Percentiles rank a stretch among this genome's conserved stretches.
phyloP scores from a whole-genome alignment of 2,888 invertebrate species.

The Apamea sordens region DNA sequence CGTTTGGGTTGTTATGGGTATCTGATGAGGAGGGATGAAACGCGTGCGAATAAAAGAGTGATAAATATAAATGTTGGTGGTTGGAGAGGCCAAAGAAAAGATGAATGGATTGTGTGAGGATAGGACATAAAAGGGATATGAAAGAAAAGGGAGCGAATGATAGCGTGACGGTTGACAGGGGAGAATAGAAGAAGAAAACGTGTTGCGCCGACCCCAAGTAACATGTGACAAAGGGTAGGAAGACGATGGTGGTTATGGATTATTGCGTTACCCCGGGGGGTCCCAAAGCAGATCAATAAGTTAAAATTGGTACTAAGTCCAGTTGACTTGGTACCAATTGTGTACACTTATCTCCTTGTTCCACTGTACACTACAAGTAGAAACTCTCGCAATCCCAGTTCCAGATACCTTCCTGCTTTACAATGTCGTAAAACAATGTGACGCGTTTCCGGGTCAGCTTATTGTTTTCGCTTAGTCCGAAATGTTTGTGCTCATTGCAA shows the following conservation, averaged over 20 bases:
- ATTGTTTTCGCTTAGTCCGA: slow-evolving; percentile 65
- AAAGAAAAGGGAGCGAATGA: background rate
- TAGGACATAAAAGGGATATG: too few relatives aligned
- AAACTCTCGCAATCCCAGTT: slow-evolving; percentile 61
- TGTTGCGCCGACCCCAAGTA: background rate
- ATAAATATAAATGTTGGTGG: too few relatives aligned
- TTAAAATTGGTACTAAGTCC: background rate
- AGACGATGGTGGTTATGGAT: background rate
- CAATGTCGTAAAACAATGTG: slow-evolving; percentile 69
- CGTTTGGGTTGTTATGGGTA: background rate
- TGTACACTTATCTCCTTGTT: slow-evolving; percentile 12
- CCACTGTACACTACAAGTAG: slow-evolving; percentile 37
- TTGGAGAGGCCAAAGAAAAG: too few relatives aligned
- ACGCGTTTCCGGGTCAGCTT: slow-evolving; percentile 69
- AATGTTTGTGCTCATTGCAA: slow-evolving; percentile 63
- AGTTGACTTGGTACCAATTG: too few relatives aligned
- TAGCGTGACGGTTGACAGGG: background rate
- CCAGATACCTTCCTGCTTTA: slow-evolving; percentile 63
- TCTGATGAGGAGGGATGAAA: background rate
- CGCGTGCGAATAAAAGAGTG: background rate
- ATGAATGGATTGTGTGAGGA: too few relatives aligned
- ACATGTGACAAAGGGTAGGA: background rate
- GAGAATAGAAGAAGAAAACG: background rate
- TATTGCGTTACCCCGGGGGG: background rate
- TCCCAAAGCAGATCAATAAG: background rate